Evolutionary conservation across 1,140 invertebrate genomes (phyloP), one percentile per base, ranked within the genome.

Genomic region (Drosophila nasuta): DNA sequence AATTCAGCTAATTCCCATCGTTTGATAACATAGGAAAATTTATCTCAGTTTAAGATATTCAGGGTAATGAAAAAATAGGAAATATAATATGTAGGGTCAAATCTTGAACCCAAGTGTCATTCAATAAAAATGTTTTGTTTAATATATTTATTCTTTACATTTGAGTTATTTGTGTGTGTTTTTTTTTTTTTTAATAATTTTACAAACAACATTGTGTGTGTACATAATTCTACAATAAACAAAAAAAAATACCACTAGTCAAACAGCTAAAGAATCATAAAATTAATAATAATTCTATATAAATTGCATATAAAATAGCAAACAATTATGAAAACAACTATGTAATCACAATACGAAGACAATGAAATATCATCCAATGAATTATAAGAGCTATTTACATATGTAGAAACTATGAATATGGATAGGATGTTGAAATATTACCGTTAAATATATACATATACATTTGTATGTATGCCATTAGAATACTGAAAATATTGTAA

Each of bases 331-430:
- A 8, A 67, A 63, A 59, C 35, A 25, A 59, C 51, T 62, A 41
- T 65, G 51, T 70, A 70, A 74, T 68, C 60, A 71, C 74, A 82
- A 77, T 72, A 87, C 83, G 73, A 87, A 87, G 82, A 87, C 82
- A 87, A 87, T 87, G 83, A 87, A 86, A 82, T 88, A 87, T 87
- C 82, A 87, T 87, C 68, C 63, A 87, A 87, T 87, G 83, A 87
- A 82, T 73, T 71, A 72, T 79, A 87, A 79, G 70, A 87, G 83
- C 81, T 83, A 88, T 76, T 72, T 64, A 62, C 38, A 41, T 41
- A 52, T 62, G 60, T 70, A 80, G 58, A 30, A 57, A 59, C 72
- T 73, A 70, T 66, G 33, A 68, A 33, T 65, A 77, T 52, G 30
- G 49, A 74, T 72, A 70, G 52, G 30, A 63, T 64, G 77, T 82